A percentile compares a stretch with the other conserved stretches of the same genome.
Conservation (phyloP, 2,113 vertebrate genomes). For the Myotis lucifugus region DNA sequence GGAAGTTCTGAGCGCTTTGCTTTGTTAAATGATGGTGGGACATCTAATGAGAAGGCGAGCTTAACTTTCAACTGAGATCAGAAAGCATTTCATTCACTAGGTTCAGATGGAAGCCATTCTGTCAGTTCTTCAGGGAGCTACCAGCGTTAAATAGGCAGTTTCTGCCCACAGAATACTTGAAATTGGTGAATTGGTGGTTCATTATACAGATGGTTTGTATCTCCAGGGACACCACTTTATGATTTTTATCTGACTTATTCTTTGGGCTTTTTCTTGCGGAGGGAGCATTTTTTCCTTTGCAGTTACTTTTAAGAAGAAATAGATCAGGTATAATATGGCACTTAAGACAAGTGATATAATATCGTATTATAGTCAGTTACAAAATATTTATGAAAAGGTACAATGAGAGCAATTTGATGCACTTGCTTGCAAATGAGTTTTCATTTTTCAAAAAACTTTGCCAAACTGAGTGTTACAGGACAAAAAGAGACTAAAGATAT, state of each 20-base stretch:
- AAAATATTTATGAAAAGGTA: conserved; percentile 7
- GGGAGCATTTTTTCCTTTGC: conserved; percentile 53
- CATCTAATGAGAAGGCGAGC: conserved; percentile 78
- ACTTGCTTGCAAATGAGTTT: background rate
- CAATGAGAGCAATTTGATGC: background rate
- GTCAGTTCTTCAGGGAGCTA: conserved; percentile 76
- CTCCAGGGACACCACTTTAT: conserved; percentile 36
- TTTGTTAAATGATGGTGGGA: conserved; percentile 74
- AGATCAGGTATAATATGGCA: background rate
- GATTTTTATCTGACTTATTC: conserved; percentile 52
- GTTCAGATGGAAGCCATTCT: conserved; percentile 80
- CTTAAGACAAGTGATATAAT: background rate
- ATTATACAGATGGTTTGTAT: conserved; percentile 70
- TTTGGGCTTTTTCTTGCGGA: conserved; percentile 41
- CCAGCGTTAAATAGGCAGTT: conserved; percentile 61
- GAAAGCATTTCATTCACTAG: conserved; percentile 79
- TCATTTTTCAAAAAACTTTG: background rate
- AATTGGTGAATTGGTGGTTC: conserved; percentile 50
- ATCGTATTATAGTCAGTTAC: background rate
- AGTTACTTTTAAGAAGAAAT: conserved; percentile 49
- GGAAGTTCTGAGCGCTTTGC: conserved; percentile 80
- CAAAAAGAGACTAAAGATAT: background rate
- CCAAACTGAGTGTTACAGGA: background rate
- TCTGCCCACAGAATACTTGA: conserved; percentile 68
- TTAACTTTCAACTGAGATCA: conserved; percentile 78